A percentile compares a stretch with the other conserved stretches of the same genome.
These are phyloP conservation scores for Strigamia crassipes DNA, from an alignment of 2,888 invertebrate species.

Conservation along the genomic window DNA sequence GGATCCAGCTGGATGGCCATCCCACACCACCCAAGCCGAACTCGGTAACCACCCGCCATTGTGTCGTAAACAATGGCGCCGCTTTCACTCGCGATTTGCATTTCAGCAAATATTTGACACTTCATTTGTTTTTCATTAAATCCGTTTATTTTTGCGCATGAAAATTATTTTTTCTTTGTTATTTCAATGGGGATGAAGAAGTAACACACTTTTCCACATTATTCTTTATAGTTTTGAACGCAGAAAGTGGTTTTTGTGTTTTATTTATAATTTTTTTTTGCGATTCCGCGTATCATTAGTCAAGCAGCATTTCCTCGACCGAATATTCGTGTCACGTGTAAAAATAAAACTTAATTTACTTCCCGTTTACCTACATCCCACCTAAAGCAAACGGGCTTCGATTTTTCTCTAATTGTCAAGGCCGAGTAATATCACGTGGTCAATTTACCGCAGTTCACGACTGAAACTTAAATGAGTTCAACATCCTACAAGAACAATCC, in stretches of 20 bases:
- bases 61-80: neutral
- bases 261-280: neutral
- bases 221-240: too few relatives aligned
- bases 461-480: neutral
- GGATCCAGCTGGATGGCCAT: conserved; percentile 32
- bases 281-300: conserved; percentile 16
- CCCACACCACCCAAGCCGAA: conserved; percentile 23
- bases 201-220: neutral
- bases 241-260: neutral
- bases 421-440: neutral
- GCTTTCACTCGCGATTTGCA: conserved; percentile 34
- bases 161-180: neutral
- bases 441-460: neutral
- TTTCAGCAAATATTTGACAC: conserved; percentile 14
- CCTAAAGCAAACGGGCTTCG: neutral
- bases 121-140: neutral
- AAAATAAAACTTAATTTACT: conserved; percentile 5
- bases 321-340: conserved; percentile 38
- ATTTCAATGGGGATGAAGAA: neutral
- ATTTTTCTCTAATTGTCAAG: conserved; percentile 11
- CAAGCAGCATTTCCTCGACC: conserved; percentile 40
- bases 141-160: neutral
- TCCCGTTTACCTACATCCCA: conserved; percentile 36
- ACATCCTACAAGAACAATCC: conserved; percentile 17
- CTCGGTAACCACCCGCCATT: conserved; percentile 35